Evolutionary conservation across 2,113 vertebrate genomes (phyloP), one percentile per base, ranked within the genome.

Genomic region (Tachysurus vachellii): DNA sequence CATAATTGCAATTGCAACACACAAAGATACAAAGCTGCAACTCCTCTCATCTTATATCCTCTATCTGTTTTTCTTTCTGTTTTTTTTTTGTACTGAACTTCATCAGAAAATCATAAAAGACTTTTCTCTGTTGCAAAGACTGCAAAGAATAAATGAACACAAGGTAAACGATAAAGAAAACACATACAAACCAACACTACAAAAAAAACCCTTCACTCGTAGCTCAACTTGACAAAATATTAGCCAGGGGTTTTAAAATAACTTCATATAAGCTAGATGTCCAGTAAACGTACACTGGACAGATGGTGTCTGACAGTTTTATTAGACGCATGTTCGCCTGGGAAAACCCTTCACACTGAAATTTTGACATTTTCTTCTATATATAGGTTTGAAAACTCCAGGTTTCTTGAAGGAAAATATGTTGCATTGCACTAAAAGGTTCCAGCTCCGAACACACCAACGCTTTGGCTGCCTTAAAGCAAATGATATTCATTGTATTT

Each of bases 301-400:
- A 81, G 56, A 81, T 81, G 79, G 79, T 7, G 57, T 44, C 61
- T 61, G 79, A 81, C 56, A 81, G 79, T 81, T 81, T 81, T 61
- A 81, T 81, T 81, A 61, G 79, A 44, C 17, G 57, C 56, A 61
- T 14, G 56, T 5, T 44, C 79, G 2, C 31, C 56, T 81, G 79
- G 79, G 79, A 59, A 61, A 81, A 81, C 56, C 79, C 31, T 44
- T 59, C 54, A 36, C 77, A 36, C 5, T 12, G 47, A 53, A 77
- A 79, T 31, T 28, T 79, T 56, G 50, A 79, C 76, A 79, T 54
- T 79, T 79, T 19, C 53, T 17, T 4, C 76, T 79, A 56, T 77
- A 53, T 77, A 50, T 36, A 80, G 77, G 17, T 19, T 80, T 80
- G 16, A 56, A 19, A 77, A 16, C 12, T n/a, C 53, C 12, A 77